A percentile compares a stretch with the other conserved stretches of the same genome.
Conservation (phyloP, 1,140 invertebrate genomes). For the Drosophila melanogaster region Release_6_plus_ISO1_MT NT_033779.5:1502501-1503000, state of each 20-base stretch:
- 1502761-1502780: slow-evolving; percentile 32
- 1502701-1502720: slow-evolving; percentile 78
- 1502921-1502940: slow-evolving; percentile 4
- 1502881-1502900: slow-evolving; percentile 28
- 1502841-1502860: slow-evolving; percentile 64
- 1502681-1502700: slow-evolving; percentile 55
- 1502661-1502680: slow-evolving; percentile 75
- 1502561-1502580: background rate
- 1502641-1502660: slow-evolving; percentile 63
- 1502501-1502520: too few relatives aligned
- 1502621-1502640: slow-evolving; percentile 63
- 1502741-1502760: slow-evolving; percentile 2
- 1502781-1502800: slow-evolving; percentile 33
- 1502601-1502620: slow-evolving; percentile 64
- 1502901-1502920: slow-evolving; percentile 1
- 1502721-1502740: slow-evolving; percentile 44
- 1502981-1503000: slow-evolving; percentile 2
- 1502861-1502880: slow-evolving; percentile 16
- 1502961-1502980: background rate
- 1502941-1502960: slow-evolving; percentile 5
- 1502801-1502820: slow-evolving; percentile 76
- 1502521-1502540: background rate
- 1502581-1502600: background rate
- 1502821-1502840: slow-evolving; percentile 44
- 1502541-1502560: background rate